Evolutionary conservation across 2,797 vertebrate species (phyloP), one percentile per base, ranked within the genome.

Genomic region (Alectoris magna): DNA sequence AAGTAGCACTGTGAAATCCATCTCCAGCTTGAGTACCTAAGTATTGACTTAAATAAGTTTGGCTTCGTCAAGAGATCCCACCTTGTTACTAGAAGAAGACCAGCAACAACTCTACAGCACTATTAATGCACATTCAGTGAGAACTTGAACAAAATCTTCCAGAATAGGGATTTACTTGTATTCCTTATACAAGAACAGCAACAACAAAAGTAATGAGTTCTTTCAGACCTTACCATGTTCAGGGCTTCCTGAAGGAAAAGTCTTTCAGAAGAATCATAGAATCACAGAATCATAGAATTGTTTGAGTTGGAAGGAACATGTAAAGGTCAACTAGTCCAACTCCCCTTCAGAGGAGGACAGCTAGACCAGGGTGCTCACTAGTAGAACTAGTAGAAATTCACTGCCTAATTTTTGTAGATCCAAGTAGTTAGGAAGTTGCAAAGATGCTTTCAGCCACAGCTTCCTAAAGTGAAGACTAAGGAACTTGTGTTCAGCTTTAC

Each of bases 101-200:
- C 14, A 9, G 36, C 1, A 0, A 55, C 46, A 84, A 3, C 2
- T 0, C 3, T 80, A 9, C 0, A 0, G 10, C 53, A 15, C 12
- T 0, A 0, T 58, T 60, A 69, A 75, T 72, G 10, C 88, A 43
- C n/a, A 22, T 41, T 76, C 34, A 63, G 22, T 16, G n/a, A 76
- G 27, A 84, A 75, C 14, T 59, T 27, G 31, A 3, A 11, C 81
- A 38, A 94, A 87, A 68, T 46, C 7, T 72, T n/a, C 6, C n/a
- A 11, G 62, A 81, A 46, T 1, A 62, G 88, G 9, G 23, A 66
- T 38, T 67, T 75, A 39, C 14, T 85, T 75, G 26, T 23, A 86
- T 55, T 39, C 49, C 27, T 82, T 3, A 27, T 55, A 36, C 3
- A 31, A 29, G 64, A 56, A 55, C 5, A 26, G 14, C 24, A 3